Base-by-base conservation (phyloP, 2,888 invertebrate genomes). In the Ramazzottius varieornatus region DNA sequence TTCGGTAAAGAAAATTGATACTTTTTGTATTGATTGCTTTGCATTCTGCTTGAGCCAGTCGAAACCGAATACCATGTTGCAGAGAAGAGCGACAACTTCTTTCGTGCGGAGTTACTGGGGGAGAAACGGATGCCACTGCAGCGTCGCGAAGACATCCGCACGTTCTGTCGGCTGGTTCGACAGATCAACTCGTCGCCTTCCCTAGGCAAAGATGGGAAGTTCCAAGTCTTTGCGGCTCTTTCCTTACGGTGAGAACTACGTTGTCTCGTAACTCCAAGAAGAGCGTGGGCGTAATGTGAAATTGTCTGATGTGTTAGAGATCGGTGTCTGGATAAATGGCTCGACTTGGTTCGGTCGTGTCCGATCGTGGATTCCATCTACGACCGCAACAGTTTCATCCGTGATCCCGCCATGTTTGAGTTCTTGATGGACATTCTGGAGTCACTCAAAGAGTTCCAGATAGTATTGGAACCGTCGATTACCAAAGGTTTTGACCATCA, bases 171-270 rank as follows among this genome's bases (percentile, higher is more conserved):
- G 73, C 81, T 94, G 20, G 83, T 93, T 73, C 85, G 86, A 72
- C 89, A 89, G 76, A 88, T 96, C 68, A 85, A 84, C 74, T 86
- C 86, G 1, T 88, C 88, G 66, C 83, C 83, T 71, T 80, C 86
- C n/a, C 80, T 91, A 32, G 98, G 96, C 65, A 96, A 96, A 76
- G 96, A 98, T 78, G 94, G 93, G 65, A 92, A 93, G 77, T 94
- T 98, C 75, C 94, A 96, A 76, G 82, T 94, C 46, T 92, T 96
- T 73, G 85, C 94, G 70, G 93, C 94, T 75, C 82, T 96, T 34
- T 87, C 90, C 72, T 83, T 89, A 70, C 84, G 92, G 92, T 92
- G 76, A 73, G 72, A 40, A 13, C 40, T 40, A 40, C 40, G 40
- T 40, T 40, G 40, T 8, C 20, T 8, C 40, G 40, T 13, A n/a